These are phyloP conservation scores for Lamellibrachia satsuma DNA, from an alignment of 2,888 invertebrate species.

Conservation along the genomic window DNA sequence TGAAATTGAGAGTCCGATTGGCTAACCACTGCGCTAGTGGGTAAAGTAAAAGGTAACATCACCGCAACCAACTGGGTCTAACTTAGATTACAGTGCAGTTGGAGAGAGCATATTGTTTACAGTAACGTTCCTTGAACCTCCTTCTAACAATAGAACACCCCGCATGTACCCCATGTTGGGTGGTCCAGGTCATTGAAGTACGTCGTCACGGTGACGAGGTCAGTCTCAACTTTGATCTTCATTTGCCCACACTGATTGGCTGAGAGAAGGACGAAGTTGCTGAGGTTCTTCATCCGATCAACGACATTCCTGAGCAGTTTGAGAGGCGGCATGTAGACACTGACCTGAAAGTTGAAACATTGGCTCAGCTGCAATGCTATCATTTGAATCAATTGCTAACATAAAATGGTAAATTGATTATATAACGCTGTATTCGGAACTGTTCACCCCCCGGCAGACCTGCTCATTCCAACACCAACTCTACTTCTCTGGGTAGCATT, in stretches of 20 bases:
- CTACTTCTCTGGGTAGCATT: too few species aligned
- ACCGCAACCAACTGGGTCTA: background rate
- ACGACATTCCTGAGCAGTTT: slow-evolving; percentile 81
- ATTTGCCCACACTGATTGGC: slow-evolving; percentile 76
- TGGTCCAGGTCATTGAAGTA: slow-evolving; percentile 80
- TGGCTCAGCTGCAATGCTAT: too few species aligned
- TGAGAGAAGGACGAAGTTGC: slow-evolving; percentile 76
- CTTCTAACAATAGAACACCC: too few species aligned
- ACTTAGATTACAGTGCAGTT: background rate
- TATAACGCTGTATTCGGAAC: too few species aligned
- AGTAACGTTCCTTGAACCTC: background rate
- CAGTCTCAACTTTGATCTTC: slow-evolving; percentile 79
- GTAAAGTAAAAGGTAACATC: too few species aligned
- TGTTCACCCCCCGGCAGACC: too few species aligned
- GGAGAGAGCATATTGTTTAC: background rate
- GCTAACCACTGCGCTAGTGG: too few species aligned
- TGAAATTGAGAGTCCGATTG: too few species aligned
- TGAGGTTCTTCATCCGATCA: slow-evolving; percentile 85
- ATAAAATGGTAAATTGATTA: too few species aligned
- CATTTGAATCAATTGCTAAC: too few species aligned
- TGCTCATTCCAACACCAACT: too few species aligned
- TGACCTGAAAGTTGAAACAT: slow-evolving; percentile 71
- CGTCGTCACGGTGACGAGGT: slow-evolving; percentile 82
- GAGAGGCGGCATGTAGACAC: slow-evolving; percentile 80
- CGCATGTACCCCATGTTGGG: slow-evolving; percentile 67